Conservation (phyloP, 2,113 vertebrate species). For the Pandion haliaetus region DNA sequence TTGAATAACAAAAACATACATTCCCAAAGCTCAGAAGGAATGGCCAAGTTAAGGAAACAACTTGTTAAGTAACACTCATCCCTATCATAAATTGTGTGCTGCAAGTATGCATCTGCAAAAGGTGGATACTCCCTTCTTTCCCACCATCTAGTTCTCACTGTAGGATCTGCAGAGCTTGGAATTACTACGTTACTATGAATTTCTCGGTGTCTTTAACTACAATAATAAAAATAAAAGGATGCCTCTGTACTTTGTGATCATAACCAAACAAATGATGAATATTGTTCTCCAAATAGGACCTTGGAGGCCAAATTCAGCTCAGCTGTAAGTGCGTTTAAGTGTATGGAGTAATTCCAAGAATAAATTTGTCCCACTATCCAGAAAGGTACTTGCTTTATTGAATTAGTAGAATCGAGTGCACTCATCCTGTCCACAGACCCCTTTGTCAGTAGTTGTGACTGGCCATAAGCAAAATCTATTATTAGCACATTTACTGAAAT, state of each 20-base stretch:
- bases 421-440: neutral
- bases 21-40: neutral
- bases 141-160: neutral
- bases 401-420: neutral
- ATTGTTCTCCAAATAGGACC: neutral
- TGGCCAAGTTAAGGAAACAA: neutral
- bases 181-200: neutral
- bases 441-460: constrained; percentile 27
- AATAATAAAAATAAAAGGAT: neutral
- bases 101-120: neutral
- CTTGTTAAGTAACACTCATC: neutral
- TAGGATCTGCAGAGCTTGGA: neutral
- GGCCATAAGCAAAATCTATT: constrained; percentile 15
- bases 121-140: neutral
- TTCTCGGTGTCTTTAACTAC: neutral
- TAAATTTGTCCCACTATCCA: constrained; percentile 5
- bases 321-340: neutral
- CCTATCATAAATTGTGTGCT: neutral
- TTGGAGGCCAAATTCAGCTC: neutral
- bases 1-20: neutral
- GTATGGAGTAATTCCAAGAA: constrained; percentile 15
- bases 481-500: constrained; percentile 13
- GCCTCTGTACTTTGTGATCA: neutral
- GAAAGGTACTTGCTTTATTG: constrained; percentile 20
- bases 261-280: neutral